Conservation (phyloP, 2,888 invertebrate species). For the Andrena chrysosceles region DNA sequence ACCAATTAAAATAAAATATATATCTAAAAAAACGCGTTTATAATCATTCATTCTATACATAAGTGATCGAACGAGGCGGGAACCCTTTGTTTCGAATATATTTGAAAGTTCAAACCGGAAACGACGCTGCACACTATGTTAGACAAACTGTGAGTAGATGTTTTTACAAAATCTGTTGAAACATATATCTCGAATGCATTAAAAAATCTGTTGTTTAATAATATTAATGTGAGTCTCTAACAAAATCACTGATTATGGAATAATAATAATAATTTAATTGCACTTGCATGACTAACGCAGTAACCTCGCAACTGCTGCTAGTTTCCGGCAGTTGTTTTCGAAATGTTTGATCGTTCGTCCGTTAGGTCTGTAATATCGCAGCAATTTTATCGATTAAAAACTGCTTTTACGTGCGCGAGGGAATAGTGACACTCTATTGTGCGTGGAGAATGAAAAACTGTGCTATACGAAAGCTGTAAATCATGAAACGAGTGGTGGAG, state of each 20-base stretch:
- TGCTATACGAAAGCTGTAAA: not conserved
- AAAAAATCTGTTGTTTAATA: not conserved
- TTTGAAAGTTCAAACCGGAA: constrained; percentile 8
- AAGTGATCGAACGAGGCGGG: too few relatives aligned
- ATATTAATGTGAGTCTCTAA: not conserved
- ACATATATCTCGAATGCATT: not conserved
- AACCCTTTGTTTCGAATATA: not conserved
- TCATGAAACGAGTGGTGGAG: constrained; percentile 61
- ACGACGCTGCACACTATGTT: not conserved
- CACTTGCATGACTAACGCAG: constrained; percentile 13
- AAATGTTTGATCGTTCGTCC: not conserved
- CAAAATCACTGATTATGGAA: not conserved
- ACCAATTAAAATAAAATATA: constrained; percentile 39
- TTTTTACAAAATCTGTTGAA: not conserved
- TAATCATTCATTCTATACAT: not conserved
- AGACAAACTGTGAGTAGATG: not conserved
- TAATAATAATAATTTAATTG: not conserved
- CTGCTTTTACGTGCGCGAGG: not conserved
- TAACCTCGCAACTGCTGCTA: not conserved
- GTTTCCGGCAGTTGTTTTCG: constrained; percentile 9
- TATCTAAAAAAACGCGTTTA: not conserved
- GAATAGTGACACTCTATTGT: not conserved
- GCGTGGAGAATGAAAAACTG: not conserved
- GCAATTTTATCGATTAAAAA: constrained; percentile 5
- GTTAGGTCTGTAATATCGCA: not conserved